Evolutionary conservation across 2,113 vertebrate species (phyloP).

Genomic region (Astur gentilis): DNA sequence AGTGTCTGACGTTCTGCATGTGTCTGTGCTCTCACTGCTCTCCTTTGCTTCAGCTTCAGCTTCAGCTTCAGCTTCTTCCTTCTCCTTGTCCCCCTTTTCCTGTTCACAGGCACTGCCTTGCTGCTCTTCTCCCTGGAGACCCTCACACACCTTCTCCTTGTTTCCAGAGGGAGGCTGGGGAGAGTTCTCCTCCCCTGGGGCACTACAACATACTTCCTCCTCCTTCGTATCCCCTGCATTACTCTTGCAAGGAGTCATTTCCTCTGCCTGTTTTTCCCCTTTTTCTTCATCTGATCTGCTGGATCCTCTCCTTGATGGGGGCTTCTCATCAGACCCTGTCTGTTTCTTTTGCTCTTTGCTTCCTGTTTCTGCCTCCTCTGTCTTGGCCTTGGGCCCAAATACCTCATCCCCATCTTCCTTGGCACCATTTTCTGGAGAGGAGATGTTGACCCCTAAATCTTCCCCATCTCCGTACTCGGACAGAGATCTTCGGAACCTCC

Average conservation of each 20-base stretch:
- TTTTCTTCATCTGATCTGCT: constrained; percentile 31
- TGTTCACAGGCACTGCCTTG: neutral
- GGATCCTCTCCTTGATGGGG: neutral
- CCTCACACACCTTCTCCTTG: neutral
- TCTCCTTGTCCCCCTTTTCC: neutral
- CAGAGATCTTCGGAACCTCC: constrained; percentile 75
- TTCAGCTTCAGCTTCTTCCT: neutral
- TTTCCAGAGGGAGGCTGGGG: neutral
- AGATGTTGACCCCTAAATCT: neutral
- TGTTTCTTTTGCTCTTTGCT: neutral
- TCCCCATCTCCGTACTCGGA: constrained; percentile 62
- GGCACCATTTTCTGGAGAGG: constrained; percentile 73
- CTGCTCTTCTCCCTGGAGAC: neutral
- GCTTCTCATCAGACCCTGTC: neutral
- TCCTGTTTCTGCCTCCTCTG: neutral
- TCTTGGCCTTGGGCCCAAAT: constrained; percentile 29
- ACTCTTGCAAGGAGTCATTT: neutral
- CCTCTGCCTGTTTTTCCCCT: neutral
- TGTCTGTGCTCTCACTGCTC: neutral
- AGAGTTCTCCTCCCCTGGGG: neutral
- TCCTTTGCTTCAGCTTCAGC: neutral
- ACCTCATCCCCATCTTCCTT: constrained; percentile 60
- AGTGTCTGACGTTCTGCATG: neutral
- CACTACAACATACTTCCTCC: neutral
- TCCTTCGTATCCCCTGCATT: neutral